These are phyloP conservation scores for Bubo scandiacus DNA, from an alignment of 2,113 vertebrate genomes.

Conservation along the genomic window DNA sequence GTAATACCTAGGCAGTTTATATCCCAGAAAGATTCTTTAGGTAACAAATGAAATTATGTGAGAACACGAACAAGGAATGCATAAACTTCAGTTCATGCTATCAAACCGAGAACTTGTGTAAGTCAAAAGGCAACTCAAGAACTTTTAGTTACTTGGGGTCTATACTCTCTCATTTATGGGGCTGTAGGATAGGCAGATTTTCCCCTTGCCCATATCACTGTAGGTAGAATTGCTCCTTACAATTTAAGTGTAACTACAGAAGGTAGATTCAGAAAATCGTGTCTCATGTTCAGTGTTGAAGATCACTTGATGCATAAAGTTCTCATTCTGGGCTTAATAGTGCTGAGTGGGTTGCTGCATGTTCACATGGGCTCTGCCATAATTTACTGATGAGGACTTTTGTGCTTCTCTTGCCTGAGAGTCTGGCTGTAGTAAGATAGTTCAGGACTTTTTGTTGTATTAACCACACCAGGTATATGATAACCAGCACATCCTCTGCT, in stretches of 20 bases:
- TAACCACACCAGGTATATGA: neutral
- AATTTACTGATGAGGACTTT: neutral
- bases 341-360: neutral
- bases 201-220: fast-evolving
- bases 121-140: neutral
- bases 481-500: neutral
- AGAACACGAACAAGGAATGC: neutral
- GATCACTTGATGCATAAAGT: neutral
- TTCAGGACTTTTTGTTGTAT: neutral
- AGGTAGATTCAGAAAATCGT: neutral
- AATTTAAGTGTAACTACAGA: neutral
- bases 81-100: neutral
- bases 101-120: neutral
- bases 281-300: neutral
- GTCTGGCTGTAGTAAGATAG: neutral
- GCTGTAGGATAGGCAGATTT: neutral
- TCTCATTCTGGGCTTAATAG: neutral
- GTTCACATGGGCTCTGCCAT: neutral
- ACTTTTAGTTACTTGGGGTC: neutral
- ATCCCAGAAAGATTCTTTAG: neutral
- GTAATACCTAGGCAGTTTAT: neutral
- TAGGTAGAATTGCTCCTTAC: neutral
- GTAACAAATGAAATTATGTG: neutral
- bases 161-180: neutral
- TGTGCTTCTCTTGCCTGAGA: neutral